These are phyloP conservation scores for Scaptomyza graminum DNA, from an alignment of 1,140 invertebrate genomes.

Conservation along the genomic window DNA sequence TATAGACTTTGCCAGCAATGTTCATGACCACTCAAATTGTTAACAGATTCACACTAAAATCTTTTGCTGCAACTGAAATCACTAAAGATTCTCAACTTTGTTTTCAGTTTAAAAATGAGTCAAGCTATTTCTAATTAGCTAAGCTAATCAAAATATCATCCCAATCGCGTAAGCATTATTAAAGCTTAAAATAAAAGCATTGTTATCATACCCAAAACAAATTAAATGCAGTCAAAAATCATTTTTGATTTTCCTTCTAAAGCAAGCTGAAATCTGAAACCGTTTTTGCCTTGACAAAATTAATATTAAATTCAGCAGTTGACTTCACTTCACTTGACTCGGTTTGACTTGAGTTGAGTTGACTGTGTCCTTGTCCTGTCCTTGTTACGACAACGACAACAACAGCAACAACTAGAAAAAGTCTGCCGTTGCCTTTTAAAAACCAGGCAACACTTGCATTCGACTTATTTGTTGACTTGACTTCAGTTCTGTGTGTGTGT, in stretches of 20 bases:
- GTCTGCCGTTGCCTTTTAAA: background rate
- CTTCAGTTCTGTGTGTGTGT: slow-evolving; percentile 4
- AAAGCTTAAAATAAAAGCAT: too few relatives aligned
- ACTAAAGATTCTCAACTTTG: background rate
- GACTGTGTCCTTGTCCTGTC: slow-evolving; percentile 9
- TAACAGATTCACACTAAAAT: background rate
- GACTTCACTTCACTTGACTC: slow-evolving; percentile 3
- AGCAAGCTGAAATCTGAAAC: background rate
- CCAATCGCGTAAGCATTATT: too few relatives aligned
- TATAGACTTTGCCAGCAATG: background rate
- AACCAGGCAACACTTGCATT: slow-evolving; percentile 18
- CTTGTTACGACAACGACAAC: slow-evolving; percentile 1
- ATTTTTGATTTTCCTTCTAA: background rate
- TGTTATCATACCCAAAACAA: too few relatives aligned
- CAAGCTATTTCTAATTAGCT: background rate
- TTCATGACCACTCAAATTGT: slow-evolving; percentile 11
- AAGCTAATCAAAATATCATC: too few relatives aligned
- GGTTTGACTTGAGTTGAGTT: background rate
- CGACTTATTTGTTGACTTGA: background rate
- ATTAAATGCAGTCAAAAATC: too few relatives aligned
- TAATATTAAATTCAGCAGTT: slow-evolving; percentile 9
- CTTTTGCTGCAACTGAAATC: background rate
- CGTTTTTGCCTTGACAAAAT: background rate
- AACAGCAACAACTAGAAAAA: background rate
- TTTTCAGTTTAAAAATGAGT: background rate